Base-by-base conservation (phyloP, 1,140 invertebrate species). In the Drosophila ohnishii region DNA sequence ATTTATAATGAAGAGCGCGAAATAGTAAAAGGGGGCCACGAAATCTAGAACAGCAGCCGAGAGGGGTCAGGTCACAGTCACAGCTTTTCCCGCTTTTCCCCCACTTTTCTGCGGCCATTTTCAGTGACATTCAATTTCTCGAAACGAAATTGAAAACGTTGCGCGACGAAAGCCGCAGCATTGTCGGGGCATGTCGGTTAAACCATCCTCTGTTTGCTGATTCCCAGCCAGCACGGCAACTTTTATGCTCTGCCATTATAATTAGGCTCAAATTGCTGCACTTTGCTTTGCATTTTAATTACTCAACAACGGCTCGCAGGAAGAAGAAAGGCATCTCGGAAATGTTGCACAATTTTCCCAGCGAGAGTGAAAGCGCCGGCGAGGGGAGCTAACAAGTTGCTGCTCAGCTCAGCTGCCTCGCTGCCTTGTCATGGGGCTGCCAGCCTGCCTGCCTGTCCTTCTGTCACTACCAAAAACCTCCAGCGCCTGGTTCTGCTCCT, bases 121-220 rank as follows among this genome's bases (percentile, higher is more conserved):
- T 50, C 61, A 74, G 53, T 87, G 83, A 87, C 83, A 87, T 88
- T 87, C 84, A 88, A 87, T 87, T 87, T 88, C 30, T 77, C 59
- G 65, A 83, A 83, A 83, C 73, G 80, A 87, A 87, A 87, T 87
- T 87, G 83, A 87, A 87, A 87, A 88, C 80, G 84, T 80, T 82
- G n/a, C 58, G 55, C 47, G 13, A 34, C 48, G 19, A 34, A 42
- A 64, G 19, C 40, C 34, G 14, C 40, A 32, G 69, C 57, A 56
- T 39, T 69, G 64, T 57, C 22, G 64, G 50, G 34, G 51, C 44
- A 59, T 39, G 65, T 58, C 44, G 67, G 65, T 71, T 71, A 59
- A 72, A 71, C 51, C 55, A 59, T 71, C 50, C 19, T 71, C 34
- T 71, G 69, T 71, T 71, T 48, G 69, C 67, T 59, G 69, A 71